phyloP scores from a whole-genome alignment of 2,113 vertebrate genomes.

The Notiomystis cincta region DNA sequence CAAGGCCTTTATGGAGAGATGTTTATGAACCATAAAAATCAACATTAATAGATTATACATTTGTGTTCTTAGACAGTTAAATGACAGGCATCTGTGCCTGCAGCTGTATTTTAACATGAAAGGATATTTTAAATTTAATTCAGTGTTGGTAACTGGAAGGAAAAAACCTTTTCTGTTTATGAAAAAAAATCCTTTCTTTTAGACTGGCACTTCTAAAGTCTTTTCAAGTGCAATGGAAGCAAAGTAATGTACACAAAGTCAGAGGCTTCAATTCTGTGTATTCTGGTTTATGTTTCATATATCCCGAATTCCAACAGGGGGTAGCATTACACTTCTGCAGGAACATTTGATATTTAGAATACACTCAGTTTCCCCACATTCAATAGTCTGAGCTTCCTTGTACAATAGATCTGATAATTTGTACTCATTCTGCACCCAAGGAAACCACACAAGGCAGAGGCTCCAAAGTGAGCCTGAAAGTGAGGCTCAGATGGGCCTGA shows the following conservation, averaged over 20 bases:
- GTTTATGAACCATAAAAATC: not conserved
- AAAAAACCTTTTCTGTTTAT: not conserved
- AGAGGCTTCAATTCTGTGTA: not conserved
- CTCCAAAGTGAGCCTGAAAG: not conserved
- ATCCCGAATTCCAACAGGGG: slow-evolving; percentile 48
- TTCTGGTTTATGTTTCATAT: not conserved
- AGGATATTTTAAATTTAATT: not conserved
- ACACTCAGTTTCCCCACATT: not conserved
- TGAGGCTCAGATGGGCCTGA: not conserved
- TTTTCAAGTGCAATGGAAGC: not conserved
- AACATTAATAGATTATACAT: not conserved
- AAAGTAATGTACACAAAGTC: not conserved
- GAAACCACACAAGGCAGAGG: not conserved
- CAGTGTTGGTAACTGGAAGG: not conserved
- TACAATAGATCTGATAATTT: not conserved
- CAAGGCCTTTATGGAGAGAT: not conserved
- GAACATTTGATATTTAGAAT: not conserved
- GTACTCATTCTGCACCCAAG: not conserved
- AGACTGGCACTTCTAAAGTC: not conserved
- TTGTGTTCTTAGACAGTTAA: not conserved
- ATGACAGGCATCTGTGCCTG: not conserved
- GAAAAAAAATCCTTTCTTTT: not conserved
- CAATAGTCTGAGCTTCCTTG: not conserved
- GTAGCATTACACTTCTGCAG: slow-evolving; percentile 43
- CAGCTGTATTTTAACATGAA: not conserved